Conservation (phyloP, 2,888 invertebrate genomes). For the Eristalinus aeneus region DNA sequence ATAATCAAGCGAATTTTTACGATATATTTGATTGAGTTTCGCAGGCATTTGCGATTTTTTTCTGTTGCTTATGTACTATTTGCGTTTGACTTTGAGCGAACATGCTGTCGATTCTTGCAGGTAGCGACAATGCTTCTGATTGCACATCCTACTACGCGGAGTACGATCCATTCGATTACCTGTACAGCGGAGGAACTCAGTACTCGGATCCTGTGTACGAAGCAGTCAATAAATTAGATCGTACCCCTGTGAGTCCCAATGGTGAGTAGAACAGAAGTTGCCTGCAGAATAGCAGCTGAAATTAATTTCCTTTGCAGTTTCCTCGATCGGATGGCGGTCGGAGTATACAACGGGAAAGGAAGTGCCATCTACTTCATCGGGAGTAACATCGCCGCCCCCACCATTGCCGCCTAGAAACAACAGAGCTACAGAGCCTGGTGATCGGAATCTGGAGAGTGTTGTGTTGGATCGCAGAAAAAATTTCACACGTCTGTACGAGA, state of each 20-base stretch:
- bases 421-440: slow-evolving; percentile 62
- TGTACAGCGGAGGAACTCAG: slow-evolving; percentile 85
- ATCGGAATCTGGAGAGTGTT: slow-evolving; percentile 68
- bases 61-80: slow-evolving; percentile 6
- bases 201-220: slow-evolving; percentile 88
- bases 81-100: slow-evolving; percentile 20
- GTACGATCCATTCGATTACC: slow-evolving; percentile 90
- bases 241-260: slow-evolving; percentile 81
- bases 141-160: slow-evolving; percentile 87
- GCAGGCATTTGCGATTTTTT: slow-evolving; percentile 26
- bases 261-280: slow-evolving; percentile 70
- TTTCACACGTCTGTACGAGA: slow-evolving; percentile 84
- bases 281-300: neutral
- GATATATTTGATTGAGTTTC: slow-evolving; percentile 32
- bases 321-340: slow-evolving; percentile 79
- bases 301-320: slow-evolving; percentile 67
- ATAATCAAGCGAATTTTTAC: slow-evolving; percentile 52
- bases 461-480: slow-evolving; percentile 79
- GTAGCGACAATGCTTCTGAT: slow-evolving; percentile 83
- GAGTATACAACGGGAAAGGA: slow-evolving; percentile 72
- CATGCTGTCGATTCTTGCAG: slow-evolving; percentile 80
- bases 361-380: slow-evolving; percentile 60
- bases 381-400: slow-evolving; percentile 80
- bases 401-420: slow-evolving; percentile 82
- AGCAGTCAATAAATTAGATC: slow-evolving; percentile 84